Conservation (phyloP, 2,888 invertebrate species). For the Leptura quadrifasciata region DNA sequence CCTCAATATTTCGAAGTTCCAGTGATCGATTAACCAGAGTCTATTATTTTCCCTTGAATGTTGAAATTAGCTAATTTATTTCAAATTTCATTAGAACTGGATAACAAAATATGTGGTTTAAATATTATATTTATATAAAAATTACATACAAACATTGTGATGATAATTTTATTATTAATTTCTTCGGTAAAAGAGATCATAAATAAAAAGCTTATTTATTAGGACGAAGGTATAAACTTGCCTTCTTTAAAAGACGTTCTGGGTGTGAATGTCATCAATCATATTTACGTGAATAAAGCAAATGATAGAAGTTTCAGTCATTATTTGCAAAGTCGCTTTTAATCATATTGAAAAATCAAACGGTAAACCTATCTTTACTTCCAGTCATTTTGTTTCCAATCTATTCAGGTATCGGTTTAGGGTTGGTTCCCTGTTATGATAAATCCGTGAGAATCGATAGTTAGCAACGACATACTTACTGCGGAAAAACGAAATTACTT, state of each 20-base stretch:
- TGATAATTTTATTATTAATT: background rate
- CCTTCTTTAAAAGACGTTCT: background rate
- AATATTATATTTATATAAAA: too few relatives aligned
- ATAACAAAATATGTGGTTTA: too few relatives aligned
- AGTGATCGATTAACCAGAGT: too few relatives aligned
- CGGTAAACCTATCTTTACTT: slow-evolving; percentile 1
- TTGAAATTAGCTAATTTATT: too few relatives aligned
- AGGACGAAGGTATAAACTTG: background rate
- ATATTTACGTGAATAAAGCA: slow-evolving; percentile 21
- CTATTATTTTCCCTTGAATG: too few relatives aligned
- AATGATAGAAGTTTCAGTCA: slow-evolving; percentile 12
- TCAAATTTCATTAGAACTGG: too few relatives aligned
- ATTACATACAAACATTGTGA: too few relatives aligned
- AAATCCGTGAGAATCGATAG: background rate
- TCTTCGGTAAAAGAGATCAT: background rate
- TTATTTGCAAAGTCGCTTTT: slow-evolving; percentile 12
- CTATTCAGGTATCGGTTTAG: background rate
- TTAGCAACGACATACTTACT: background rate
- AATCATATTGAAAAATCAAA: slow-evolving; percentile 25
- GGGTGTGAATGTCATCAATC: slow-evolving; percentile 22
- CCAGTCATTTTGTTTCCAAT: slow-evolving; percentile 1
- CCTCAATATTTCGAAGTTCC: too few relatives aligned
- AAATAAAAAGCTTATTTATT: slow-evolving; percentile 13
- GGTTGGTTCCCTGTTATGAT: background rate
- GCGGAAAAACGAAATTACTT: background rate